These are phyloP conservation scores for Aix galericulata DNA, from an alignment of 2,113 vertebrate genomes.

Conservation along the genomic window DNA sequence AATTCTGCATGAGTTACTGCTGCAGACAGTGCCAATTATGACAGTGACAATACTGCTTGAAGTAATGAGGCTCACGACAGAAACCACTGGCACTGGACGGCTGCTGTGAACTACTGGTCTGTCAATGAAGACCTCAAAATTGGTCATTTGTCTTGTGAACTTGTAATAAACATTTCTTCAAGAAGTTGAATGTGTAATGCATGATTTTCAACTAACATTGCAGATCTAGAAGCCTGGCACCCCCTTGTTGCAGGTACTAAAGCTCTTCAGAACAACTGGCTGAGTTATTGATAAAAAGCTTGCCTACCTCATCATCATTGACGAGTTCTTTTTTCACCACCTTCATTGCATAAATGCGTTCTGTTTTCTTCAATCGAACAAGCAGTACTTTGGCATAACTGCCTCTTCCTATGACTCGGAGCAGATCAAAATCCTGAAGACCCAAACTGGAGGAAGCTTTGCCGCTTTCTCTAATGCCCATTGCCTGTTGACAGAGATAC, in stretches of 20 bases:
- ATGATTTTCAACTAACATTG: background rate
- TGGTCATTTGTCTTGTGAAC: background rate
- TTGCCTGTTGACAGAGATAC: conserved; percentile 79
- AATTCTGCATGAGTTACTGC: background rate
- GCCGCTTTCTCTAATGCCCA: conserved; percentile 90
- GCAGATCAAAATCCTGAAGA: conserved; percentile 93
- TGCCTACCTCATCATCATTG: conserved; percentile 95
- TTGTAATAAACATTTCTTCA: fast-evolving
- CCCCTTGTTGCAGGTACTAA: background rate
- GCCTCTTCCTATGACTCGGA: conserved; percentile 95
- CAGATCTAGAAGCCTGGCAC: background rate
- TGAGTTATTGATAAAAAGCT: background rate
- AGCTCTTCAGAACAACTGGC: background rate
- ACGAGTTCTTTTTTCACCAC: conserved; percentile 99
- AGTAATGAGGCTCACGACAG: background rate
- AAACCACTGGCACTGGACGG: background rate
- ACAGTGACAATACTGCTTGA: background rate
- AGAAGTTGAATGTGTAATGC: background rate
- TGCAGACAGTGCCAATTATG: background rate
- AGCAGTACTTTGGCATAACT: conserved; percentile 98
- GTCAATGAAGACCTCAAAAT: background rate
- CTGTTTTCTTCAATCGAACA: conserved; percentile 95
- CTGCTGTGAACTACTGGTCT: background rate
- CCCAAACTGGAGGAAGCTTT: conserved; percentile 94
- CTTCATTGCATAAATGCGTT: conserved; percentile 99